Evolutionary conservation across 64 coral and sea anemone genomes (phyloP).

Genomic region (Pocillopora verrucosa): DNA sequence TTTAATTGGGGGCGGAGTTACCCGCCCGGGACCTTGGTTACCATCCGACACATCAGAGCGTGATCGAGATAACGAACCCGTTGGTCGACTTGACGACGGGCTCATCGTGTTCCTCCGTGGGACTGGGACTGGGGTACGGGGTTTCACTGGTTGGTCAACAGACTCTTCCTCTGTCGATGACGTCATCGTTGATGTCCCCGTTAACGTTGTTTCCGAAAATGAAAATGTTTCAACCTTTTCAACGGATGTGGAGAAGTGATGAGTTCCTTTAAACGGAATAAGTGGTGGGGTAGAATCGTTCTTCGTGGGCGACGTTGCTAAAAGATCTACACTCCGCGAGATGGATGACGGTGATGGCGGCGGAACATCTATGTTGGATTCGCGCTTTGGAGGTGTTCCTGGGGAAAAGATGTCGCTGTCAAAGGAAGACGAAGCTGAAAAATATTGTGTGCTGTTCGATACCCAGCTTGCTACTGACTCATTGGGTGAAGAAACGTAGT

Average conservation of each 20-base stretch:
- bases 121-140: constrained; percentile 15
- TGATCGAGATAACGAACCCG: not conserved
- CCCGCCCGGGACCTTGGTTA: not conserved
- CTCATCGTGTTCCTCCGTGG: not conserved
- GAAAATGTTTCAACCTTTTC: not conserved
- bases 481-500: not conserved
- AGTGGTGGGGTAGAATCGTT: not conserved
- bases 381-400: not conserved
- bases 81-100: not conserved
- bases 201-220: not conserved
- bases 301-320: not conserved
- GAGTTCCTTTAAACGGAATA: not conserved
- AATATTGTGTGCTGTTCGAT: constrained; percentile 10
- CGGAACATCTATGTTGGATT: not conserved
- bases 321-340: constrained; percentile 2
- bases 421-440: constrained; percentile 28
- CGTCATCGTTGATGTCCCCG: not conserved
- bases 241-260: not conserved
- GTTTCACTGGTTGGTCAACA: not conserved
- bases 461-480: constrained; percentile 21
- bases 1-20: not conserved
- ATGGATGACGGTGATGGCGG: not conserved
- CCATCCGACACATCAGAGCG: not conserved
- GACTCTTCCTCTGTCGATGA: not conserved
- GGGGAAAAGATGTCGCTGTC: constrained; percentile 10